Percentiles rank a stretch among this genome's conserved stretches.
These are phyloP conservation scores for Marmota flaviventris DNA, from an alignment of 2,113 vertebrate genomes.

Conservation along the genomic window DNA sequence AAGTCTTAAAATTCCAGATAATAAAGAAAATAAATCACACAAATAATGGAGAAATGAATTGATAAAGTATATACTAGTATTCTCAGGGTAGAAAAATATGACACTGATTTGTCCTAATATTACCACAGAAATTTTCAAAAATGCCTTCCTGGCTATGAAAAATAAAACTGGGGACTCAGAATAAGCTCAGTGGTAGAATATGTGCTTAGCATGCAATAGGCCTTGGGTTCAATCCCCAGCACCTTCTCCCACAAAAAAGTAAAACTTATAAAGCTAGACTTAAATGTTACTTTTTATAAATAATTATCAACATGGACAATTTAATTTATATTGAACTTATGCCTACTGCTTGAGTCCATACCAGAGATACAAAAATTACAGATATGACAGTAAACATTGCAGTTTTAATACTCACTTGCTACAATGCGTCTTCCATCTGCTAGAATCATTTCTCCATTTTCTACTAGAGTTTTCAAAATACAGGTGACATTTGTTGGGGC, in stretches of 20 bases:
- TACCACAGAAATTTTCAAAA: background rate
- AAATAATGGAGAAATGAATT: background rate
- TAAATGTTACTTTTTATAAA: background rate
- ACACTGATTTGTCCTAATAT: background rate
- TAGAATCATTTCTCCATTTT: slow-evolving; percentile 98
- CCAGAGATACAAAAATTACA: background rate
- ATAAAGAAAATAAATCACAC: background rate
- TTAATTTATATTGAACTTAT: background rate
- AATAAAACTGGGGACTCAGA: background rate
- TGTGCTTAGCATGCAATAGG: background rate
- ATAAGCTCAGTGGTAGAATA: background rate
- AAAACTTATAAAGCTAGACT: background rate
- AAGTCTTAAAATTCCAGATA: background rate
- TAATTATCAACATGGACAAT: background rate
- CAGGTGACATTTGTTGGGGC: slow-evolving; percentile 99
- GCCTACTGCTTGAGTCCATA: background rate
- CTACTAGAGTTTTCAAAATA: slow-evolving; percentile 97
- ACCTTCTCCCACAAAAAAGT: background rate
- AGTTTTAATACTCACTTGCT: slow-evolving; percentile 90
- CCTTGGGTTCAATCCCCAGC: background rate
- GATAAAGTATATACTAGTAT: background rate
- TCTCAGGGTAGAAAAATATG: slow-evolving; percentile 17
- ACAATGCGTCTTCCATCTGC: slow-evolving; percentile 96
- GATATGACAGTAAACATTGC: background rate
- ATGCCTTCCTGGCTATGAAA: background rate